These are phyloP conservation scores for Embiotoca jacksoni DNA, from an alignment of 2,113 vertebrate species.

Conservation along the genomic window DNA sequence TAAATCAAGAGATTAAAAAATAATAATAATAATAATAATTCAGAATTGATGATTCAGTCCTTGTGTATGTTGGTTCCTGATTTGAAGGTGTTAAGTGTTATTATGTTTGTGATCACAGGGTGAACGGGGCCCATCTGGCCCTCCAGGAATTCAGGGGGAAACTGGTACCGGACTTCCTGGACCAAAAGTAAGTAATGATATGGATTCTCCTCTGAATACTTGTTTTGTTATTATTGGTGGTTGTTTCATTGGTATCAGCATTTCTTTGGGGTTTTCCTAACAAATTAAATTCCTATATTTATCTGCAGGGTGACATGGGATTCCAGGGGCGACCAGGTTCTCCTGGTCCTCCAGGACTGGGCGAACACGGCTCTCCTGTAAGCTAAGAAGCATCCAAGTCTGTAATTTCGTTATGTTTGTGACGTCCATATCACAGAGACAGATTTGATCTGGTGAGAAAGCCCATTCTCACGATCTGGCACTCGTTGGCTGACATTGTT, in stretches of 20 bases:
- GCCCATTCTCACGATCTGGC: not conserved
- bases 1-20: not conserved
- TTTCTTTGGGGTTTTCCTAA: not conserved
- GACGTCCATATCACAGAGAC: not conserved
- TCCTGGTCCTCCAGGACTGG: slow-evolving; percentile 87
- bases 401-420: not conserved
- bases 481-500: not conserved
- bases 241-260: not conserved
- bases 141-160: slow-evolving; percentile 89
- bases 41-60: not conserved
- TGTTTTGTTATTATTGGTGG: not conserved
- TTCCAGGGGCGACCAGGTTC: slow-evolving; percentile 88
- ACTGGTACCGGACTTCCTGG: slow-evolving; percentile 90
- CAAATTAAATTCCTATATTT: slow-evolving; percentile 13
- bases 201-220: not conserved
- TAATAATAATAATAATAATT: not conserved
- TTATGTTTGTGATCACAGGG: slow-evolving; percentile 83
- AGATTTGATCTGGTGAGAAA: slow-evolving; percentile 11
- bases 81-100: not conserved
- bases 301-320: slow-evolving; percentile 89
- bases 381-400: slow-evolving; percentile 62
- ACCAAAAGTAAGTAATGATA: slow-evolving; percentile 84
- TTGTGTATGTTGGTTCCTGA: not conserved
- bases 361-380: slow-evolving; percentile 89
- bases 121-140: slow-evolving; percentile 87